phyloP scores from a whole-genome alignment of 2,888 invertebrate genomes.

The Hemicrepidius hirtus region DNA sequence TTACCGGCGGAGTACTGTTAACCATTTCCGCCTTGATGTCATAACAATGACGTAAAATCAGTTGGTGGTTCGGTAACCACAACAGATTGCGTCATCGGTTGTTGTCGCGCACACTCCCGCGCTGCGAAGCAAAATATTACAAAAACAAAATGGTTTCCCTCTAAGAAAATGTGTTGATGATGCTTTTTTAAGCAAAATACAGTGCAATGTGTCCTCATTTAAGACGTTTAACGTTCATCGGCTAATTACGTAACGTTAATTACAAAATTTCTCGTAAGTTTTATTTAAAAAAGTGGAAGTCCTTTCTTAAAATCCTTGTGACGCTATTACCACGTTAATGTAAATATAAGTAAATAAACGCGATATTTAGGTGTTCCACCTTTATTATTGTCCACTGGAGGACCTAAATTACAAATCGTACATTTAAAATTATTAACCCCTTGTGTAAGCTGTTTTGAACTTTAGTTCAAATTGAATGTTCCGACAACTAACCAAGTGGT shows the following conservation, averaged over 20 bases:
- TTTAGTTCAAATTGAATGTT: not conserved
- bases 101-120: conserved; percentile 49
- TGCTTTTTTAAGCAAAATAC: conserved; percentile 65
- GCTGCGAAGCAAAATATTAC: conserved; percentile 60
- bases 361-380: not conserved
- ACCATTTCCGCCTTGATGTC: not conserved
- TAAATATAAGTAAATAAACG: conserved; percentile 28
- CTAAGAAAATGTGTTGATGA: conserved; percentile 67
- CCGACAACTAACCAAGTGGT: conserved; percentile 8
- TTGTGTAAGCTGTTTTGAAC: not conserved
- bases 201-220: conserved; percentile 59
- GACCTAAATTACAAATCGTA: not conserved
- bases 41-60: not conserved
- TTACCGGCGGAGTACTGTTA: too few species aligned
- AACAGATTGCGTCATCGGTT: conserved; percentile 19
- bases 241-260: conserved; percentile 44
- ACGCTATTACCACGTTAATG: conserved; percentile 28
- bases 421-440: too few species aligned
- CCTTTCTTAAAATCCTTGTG: conserved; percentile 26
- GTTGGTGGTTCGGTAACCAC: conserved; percentile 18
- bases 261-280: conserved; percentile 28
- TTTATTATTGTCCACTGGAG: not conserved
- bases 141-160: conserved; percentile 72
- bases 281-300: conserved; percentile 34
- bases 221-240: conserved; percentile 40